These are phyloP conservation scores for Alligator mississippiensis DNA, from an alignment of 2,113 vertebrate species.

Conservation along the genomic window DNA sequence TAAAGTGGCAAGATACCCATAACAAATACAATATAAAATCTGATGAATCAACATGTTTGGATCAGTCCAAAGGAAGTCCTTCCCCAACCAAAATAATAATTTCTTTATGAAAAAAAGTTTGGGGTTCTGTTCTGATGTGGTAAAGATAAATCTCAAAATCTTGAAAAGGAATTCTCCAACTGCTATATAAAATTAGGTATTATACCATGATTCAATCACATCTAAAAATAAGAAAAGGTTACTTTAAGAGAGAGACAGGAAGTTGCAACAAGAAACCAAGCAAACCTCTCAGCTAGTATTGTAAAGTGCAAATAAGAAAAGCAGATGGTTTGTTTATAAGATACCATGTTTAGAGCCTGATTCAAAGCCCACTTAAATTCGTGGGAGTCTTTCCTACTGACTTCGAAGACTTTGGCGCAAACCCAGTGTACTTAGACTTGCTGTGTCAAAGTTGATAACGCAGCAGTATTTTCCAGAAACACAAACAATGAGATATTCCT, in stretches of 20 bases:
- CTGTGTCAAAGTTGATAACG: slow-evolving; percentile 21
- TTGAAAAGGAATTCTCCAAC: background rate
- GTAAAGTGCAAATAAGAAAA: background rate
- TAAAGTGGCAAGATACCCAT: too few species aligned
- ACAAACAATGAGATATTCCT: slow-evolving; percentile 16
- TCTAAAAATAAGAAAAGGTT: slow-evolving; percentile 3
- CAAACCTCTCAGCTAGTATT: slow-evolving; percentile 39
- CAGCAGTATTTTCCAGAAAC: slow-evolving; percentile 7
- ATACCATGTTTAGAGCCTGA: too few species aligned
- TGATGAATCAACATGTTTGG: too few species aligned
- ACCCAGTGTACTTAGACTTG: background rate
- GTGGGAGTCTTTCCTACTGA: slow-evolving; percentile 4
- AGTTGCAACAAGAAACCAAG: slow-evolving; percentile 62
- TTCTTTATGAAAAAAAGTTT: too few species aligned
- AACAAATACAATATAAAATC: too few species aligned
- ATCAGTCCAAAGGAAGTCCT: too few species aligned
- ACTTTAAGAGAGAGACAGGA: slow-evolving; percentile 64
- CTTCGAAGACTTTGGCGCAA: background rate
- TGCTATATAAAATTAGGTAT: background rate
- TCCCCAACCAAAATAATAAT: too few species aligned
- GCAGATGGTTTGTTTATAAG: background rate
- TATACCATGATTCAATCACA: background rate
- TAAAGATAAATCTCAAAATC: background rate
- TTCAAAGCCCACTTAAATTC: slow-evolving; percentile 16
- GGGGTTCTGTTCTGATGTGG: background rate